A percentile compares a stretch with the other conserved stretches of the same genome.
phyloP scores from a whole-genome alignment of 2,113 vertebrate species.

The Bagarius yarrelli region DNA sequence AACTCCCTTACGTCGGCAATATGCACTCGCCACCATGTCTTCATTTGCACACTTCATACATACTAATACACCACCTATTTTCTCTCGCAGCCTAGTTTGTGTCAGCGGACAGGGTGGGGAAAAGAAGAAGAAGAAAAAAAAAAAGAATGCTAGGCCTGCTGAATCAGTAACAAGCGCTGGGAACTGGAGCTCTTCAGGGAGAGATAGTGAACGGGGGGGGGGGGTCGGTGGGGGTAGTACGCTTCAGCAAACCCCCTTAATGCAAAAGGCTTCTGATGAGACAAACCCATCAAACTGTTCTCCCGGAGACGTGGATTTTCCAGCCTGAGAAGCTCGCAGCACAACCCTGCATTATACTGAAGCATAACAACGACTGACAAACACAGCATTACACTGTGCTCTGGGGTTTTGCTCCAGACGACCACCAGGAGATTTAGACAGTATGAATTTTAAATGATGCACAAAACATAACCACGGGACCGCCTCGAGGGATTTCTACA shows the following conservation, averaged over 20 bases:
- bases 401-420: not conserved
- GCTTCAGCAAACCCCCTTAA: constrained; percentile 40
- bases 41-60: constrained; percentile 68
- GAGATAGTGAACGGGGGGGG: constrained; percentile 30
- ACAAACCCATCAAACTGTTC: constrained; percentile 43
- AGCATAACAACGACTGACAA: constrained; percentile 23
- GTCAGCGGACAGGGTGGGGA: constrained; percentile 30
- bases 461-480: not conserved
- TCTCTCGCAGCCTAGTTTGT: constrained; percentile 49
- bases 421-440: not conserved
- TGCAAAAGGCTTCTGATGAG: constrained; percentile 37
- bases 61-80: constrained; percentile 62
- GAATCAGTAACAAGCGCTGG: constrained; percentile 54
- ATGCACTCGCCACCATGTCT: constrained; percentile 63
- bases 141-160: constrained; percentile 42
- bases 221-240: constrained; percentile 15
- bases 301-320: constrained; percentile 33
- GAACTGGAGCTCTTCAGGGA: constrained; percentile 44
- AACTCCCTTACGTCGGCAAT: constrained; percentile 69
- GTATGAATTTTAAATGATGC: not conserved
- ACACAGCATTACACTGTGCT: constrained; percentile 24
- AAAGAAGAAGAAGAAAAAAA: too few relatives aligned
- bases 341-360: constrained; percentile 12
- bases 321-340: not conserved
- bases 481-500: too few relatives aligned